Percentiles rank a stretch among this genome's conserved stretches.
Conservation (phyloP, 2,113 vertebrate species). For the Hippopotamus amphibius region DNA sequence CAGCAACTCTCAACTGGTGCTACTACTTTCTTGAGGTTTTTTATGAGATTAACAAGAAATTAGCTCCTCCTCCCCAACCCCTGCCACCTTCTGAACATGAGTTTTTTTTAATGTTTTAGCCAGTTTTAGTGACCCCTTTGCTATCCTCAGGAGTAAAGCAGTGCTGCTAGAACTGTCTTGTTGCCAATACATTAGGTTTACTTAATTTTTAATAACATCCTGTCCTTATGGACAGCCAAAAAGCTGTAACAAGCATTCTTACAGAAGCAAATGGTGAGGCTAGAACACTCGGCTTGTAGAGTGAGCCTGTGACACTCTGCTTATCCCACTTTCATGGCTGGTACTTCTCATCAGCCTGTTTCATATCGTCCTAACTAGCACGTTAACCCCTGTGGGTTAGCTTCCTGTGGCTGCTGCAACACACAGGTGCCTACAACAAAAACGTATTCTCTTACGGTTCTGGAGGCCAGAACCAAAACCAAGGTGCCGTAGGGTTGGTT, state of each 20-base stretch:
- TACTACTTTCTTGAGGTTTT: background rate
- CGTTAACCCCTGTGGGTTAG: background rate
- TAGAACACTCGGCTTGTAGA: fast-evolving
- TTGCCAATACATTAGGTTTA: background rate
- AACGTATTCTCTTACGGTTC: background rate
- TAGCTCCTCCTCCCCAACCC: too few relatives aligned
- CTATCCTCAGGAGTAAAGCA: background rate
- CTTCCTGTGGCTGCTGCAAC: background rate
- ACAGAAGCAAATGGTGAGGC: background rate
- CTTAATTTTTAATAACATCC: background rate
- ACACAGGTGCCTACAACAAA: fast-evolving
- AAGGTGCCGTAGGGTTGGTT: fast-evolving
- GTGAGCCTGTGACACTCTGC: background rate
- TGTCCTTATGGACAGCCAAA: background rate
- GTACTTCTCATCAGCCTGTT: background rate
- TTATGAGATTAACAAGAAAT: background rate
- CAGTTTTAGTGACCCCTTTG: background rate
- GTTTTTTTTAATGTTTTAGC: background rate
- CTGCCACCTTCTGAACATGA: background rate
- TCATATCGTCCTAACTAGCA: background rate
- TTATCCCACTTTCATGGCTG: background rate
- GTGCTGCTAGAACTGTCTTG: background rate
- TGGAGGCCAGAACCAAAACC: background rate
- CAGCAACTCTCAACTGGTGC: background rate
- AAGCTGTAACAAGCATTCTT: background rate